A percentile compares a stretch with the other conserved stretches of the same genome.
These are phyloP conservation scores for Callopanchax toddi DNA, from an alignment of 2,113 vertebrate genomes.

Conservation along the genomic window DNA sequence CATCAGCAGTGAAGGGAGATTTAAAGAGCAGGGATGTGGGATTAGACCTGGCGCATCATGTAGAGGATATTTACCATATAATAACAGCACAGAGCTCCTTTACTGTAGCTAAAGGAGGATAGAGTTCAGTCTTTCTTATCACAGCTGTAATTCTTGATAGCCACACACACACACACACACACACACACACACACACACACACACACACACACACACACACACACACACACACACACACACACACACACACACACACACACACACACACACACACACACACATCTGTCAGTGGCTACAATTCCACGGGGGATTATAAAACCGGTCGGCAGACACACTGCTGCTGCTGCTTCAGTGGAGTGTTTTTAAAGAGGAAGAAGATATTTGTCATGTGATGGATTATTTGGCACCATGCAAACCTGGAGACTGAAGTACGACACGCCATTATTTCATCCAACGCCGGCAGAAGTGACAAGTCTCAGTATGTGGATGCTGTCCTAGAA, in stretches of 20 bases:
- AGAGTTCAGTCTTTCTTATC: constrained; percentile 62
- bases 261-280: constrained; percentile 40
- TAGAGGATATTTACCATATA: constrained; percentile 39
- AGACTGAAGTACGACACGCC: constrained; percentile 58
- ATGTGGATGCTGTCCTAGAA: constrained; percentile 61
- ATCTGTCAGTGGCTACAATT: constrained; percentile 62
- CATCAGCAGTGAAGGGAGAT: constrained; percentile 14
- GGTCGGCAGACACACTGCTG: constrained; percentile 14
- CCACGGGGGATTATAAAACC: constrained; percentile 51
- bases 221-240: constrained; percentile 31
- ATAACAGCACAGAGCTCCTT: constrained; percentile 30
- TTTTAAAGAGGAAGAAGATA: constrained; percentile 42
- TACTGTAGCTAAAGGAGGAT: constrained; percentile 49
- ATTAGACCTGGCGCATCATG: constrained; percentile 33
- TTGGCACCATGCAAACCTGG: constrained; percentile 36
- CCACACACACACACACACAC: constrained; percentile 35
- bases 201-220: constrained; percentile 56
- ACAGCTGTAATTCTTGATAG: constrained; percentile 53
- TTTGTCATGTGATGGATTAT: constrained; percentile 44
- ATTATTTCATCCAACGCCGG: constrained; percentile 43
- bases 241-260: constrained; percentile 31
- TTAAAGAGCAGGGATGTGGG: constrained; percentile 15
- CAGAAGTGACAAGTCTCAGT: constrained; percentile 40
- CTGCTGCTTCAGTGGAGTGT: neutral
- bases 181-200: constrained; percentile 54